phyloP scores from a whole-genome alignment of 2,113 vertebrate genomes.

The Mesembrinibis cayennensis region DNA sequence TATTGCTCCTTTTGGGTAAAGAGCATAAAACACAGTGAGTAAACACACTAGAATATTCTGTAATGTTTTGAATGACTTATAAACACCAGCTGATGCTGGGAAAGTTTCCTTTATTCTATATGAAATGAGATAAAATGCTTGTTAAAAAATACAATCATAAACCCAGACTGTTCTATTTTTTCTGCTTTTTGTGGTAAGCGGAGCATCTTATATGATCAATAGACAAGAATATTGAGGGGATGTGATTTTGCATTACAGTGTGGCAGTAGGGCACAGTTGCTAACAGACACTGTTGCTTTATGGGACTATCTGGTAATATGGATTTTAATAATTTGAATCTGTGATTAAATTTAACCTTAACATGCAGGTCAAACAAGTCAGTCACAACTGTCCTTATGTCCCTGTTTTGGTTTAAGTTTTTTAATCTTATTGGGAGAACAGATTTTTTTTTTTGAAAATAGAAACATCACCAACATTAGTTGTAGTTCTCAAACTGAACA shows the following conservation, averaged over 20 bases:
- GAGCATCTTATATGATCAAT: background rate
- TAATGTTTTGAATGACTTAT: background rate
- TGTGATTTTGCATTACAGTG: background rate
- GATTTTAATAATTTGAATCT: background rate
- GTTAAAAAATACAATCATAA: background rate
- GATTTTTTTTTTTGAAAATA: background rate
- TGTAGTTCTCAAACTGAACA: background rate
- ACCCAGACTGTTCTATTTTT: background rate
- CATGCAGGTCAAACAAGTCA: background rate
- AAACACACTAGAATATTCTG: background rate
- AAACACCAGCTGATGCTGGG: background rate
- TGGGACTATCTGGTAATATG: fast-evolving
- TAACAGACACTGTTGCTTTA: background rate
- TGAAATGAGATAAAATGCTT: background rate
- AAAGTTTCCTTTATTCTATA: background rate
- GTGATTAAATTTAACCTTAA: background rate
- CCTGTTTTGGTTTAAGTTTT: background rate
- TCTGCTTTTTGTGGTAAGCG: background rate
- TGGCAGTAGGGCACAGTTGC: background rate
- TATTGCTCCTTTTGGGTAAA: background rate
- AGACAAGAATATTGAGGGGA: background rate
- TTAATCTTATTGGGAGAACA: background rate
- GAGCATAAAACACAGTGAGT: background rate
- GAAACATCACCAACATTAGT: background rate
- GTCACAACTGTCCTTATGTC: background rate